Base-by-base conservation (phyloP, 2,888 invertebrate species). In the Cheilosia urbana region DNA sequence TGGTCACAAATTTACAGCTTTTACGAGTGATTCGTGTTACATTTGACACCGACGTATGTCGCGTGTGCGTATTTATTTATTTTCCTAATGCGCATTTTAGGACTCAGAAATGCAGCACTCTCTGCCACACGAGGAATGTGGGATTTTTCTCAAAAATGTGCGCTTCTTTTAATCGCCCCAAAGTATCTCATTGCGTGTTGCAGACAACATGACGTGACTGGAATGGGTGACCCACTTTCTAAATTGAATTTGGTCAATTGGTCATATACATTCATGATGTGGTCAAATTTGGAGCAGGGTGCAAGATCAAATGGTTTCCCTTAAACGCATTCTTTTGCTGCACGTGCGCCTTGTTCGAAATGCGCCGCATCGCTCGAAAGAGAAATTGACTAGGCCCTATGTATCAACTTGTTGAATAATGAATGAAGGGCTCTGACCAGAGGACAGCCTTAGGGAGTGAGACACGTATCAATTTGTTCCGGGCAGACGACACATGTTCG, bases 151-250 rank as follows among this genome's bases (percentile, higher is more conserved):
- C 45, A 19, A 24, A 45, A 19, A 55, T 30, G 30, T 30, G 30
- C 9, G 37, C 2, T n/a, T 42, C 53, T 9, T 53, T 42, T 40
- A 42, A 66, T 66, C 40, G 40, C 66, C 49, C 65, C 63, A 42
- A 78, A 58, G 49, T 58, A 78, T 78, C 62, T 78, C 69, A 51
- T 21, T 58, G 27, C 9, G 27, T 17, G 21, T 9, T 55, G 58
- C 17, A 63, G 30, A 65, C 62, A 37, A 13, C 37, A 37, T 37
- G 37, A 83, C 79, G 78, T 84, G 79, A 73, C 63, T 79, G 37
- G 73, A 78, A 79, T 79, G 34, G 40, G 13, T 83, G 79, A 49
- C 79, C 83, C 49, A 84, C 83, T 84, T 84, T 84, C 83, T 84
- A 78, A 63, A 63, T 62, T 68, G 24, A 57, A 58, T 49, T 62